Evolutionary conservation across 2,888 invertebrate species (phyloP).

Genomic region (Drosophila paramelanica): DNA sequence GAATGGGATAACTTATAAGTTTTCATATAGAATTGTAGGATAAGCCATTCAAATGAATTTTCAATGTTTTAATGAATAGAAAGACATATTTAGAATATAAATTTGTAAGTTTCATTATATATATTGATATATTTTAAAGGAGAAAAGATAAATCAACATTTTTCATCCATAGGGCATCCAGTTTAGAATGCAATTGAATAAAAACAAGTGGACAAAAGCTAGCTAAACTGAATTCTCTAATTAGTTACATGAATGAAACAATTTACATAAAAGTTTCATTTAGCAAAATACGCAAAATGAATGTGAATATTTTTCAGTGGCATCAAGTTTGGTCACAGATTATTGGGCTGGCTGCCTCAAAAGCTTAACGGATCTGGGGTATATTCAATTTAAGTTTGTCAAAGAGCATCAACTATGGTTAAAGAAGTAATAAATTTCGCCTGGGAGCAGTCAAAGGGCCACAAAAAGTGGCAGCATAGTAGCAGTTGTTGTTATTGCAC

Average conservation of each 20-base stretch:
- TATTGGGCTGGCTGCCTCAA: constrained; percentile 21
- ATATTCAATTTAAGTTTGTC: constrained; percentile 60
- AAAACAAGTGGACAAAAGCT: no score
- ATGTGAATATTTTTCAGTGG: constrained; percentile 31
- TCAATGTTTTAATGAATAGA: no score
- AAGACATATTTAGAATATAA: no score
- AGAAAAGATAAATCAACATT: no score
- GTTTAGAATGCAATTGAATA: no score
- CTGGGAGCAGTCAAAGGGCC: constrained; percentile 36
- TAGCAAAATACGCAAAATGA: neutral
- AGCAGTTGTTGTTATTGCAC: neutral
- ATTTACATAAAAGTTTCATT: no score
- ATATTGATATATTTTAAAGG: no score
- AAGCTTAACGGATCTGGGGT: constrained; percentile 17
- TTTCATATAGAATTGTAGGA: neutral
- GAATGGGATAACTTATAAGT: neutral
- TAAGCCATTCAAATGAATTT: neutral
- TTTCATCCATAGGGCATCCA: no score
- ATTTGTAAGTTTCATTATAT: no score
- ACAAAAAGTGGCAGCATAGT: constrained; percentile 21
- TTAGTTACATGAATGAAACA: no score
- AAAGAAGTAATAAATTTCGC: constrained; percentile 57
- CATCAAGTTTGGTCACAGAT: constrained; percentile 29
- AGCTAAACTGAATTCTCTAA: neutral
- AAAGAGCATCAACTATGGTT: constrained; percentile 51